phyloP scores from a whole-genome alignment of 2,113 vertebrate genomes.

The Limnothrissa miodon region DNA sequence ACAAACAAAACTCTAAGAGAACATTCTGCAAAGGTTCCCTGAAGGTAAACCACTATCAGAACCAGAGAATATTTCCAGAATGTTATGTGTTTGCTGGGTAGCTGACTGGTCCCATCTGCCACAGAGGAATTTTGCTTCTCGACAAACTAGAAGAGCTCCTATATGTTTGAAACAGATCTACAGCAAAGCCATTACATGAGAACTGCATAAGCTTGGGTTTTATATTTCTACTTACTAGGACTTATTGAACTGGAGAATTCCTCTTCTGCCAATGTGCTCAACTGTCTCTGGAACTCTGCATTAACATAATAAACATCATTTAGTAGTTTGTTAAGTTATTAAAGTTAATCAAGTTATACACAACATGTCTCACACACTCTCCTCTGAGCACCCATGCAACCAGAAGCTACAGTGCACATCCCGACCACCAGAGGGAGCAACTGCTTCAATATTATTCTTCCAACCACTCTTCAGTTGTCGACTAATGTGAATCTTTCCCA shows the following conservation, averaged over 20 bases:
- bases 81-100: no score
- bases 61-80: no score
- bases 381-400: neutral
- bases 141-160: no score
- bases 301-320: neutral
- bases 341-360: neutral
- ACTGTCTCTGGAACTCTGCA: constrained; percentile 66
- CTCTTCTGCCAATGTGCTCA: constrained; percentile 70
- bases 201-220: neutral
- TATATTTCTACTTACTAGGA: constrained; percentile 52
- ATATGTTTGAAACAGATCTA: no score
- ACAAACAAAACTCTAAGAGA: no score
- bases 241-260: constrained; percentile 51
- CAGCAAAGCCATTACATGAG: neutral
- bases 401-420: constrained; percentile 6
- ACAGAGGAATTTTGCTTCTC: no score
- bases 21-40: no score
- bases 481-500: neutral
- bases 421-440: constrained; percentile 21
- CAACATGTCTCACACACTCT: neutral
- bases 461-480: neutral
- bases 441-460: neutral
- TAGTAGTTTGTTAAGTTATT: no score
- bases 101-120: no score
- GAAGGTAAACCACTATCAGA: no score